These are phyloP conservation scores for Drosophila nannoptera DNA, from an alignment of 1,140 invertebrate species.

Conservation along the genomic window DNA sequence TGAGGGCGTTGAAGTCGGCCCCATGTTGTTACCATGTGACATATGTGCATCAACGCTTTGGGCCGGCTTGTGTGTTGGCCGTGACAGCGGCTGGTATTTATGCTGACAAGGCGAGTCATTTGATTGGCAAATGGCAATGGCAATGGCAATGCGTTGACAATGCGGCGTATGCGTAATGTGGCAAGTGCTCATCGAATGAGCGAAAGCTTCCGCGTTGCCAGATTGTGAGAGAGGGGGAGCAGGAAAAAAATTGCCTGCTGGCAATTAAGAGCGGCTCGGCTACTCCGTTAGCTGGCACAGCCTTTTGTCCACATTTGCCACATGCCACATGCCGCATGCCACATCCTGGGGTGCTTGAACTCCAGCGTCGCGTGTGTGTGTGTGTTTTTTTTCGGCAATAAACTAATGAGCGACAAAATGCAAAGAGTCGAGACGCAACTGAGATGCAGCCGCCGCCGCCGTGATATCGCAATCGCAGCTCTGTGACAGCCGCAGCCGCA, in stretches of 20 bases:
- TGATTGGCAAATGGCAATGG: constrained; percentile 64
- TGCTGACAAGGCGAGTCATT: constrained; percentile 63
- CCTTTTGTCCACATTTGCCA: constrained; percentile 28
- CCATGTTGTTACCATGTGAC: constrained; percentile 76
- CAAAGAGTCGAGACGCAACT: constrained; percentile 47
- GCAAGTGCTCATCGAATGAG: constrained; percentile 50
- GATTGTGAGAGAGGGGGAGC: constrained; percentile 63
- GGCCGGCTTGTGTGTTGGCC: constrained; percentile 66
- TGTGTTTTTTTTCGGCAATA: constrained; percentile 62
- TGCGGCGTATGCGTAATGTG: constrained; percentile 71
- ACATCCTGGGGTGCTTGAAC: constrained; percentile 63
- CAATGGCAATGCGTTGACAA: constrained; percentile 50
- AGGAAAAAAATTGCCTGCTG: constrained; percentile 21
- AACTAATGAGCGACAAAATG: constrained; percentile 77
- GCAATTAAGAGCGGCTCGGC: constrained; percentile 60
- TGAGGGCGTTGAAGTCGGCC: constrained; percentile 24
- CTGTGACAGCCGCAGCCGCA: not conserved
- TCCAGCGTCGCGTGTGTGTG: constrained; percentile 54
- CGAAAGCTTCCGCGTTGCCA: constrained; percentile 67
- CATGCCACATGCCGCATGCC: not conserved
- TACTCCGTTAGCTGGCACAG: constrained; percentile 17
- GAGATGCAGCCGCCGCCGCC: not conserved
- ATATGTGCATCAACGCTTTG: constrained; percentile 73
- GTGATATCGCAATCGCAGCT: constrained; percentile 1
- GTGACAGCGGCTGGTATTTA: constrained; percentile 52